A percentile compares a stretch with the other conserved stretches of the same genome.
phyloP scores from a whole-genome alignment of 2,113 vertebrate genomes.

The Pteronura brasiliensis region DNA sequence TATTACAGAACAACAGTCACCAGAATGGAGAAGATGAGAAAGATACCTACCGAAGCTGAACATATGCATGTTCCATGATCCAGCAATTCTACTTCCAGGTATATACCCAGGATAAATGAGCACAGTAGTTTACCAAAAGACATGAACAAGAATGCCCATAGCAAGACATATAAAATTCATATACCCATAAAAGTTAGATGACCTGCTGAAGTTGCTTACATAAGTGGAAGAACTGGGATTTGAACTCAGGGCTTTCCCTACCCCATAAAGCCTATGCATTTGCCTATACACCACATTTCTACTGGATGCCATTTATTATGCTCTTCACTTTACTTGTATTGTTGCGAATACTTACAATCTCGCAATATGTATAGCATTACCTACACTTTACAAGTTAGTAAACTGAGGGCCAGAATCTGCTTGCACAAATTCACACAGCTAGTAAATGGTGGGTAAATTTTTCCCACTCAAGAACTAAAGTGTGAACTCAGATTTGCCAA shows the following conservation, averaged over 20 bases:
- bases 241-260: background rate
- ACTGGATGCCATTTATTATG: background rate
- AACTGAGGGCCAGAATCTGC: background rate
- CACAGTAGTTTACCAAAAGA: background rate
- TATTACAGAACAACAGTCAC: background rate
- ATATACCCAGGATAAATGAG: background rate
- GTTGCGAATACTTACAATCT: background rate
- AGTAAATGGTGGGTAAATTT: background rate
- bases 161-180: background rate
- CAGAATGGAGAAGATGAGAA: background rate
- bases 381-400: background rate
- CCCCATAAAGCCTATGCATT: background rate
- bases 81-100: background rate
- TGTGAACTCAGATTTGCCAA: background rate
- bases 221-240: background rate
- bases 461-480: background rate
- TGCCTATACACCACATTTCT: background rate
- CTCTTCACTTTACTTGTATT: background rate
- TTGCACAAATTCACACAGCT: background rate
- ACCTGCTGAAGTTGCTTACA: background rate
- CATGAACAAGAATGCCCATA: background rate
- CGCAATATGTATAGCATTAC: background rate
- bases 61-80: background rate
- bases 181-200: background rate
- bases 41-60: slow-evolving; percentile 11